These are phyloP conservation scores for Nannoperca obscura DNA, from an alignment of 2,797 vertebrate genomes.

Conservation along the genomic window DNA sequence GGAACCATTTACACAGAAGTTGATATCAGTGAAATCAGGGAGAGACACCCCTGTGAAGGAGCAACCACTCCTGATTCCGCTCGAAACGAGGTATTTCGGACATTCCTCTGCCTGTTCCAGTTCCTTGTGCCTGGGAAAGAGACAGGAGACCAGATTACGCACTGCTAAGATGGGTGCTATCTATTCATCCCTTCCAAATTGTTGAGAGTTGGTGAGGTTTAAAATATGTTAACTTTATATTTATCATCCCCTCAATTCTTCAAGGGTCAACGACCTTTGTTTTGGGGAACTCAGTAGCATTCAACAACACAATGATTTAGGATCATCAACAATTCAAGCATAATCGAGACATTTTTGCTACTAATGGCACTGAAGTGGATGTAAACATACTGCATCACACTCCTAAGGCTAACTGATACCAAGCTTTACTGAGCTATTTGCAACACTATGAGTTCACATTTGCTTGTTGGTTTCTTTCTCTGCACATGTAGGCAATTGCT, in stretches of 20 bases:
- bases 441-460: background rate
- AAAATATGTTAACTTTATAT: background rate
- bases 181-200: background rate
- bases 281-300: background rate
- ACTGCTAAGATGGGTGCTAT: background rate
- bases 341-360: background rate
- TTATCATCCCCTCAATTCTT: background rate
- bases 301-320: constrained; percentile 1
- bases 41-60: constrained; percentile 66
- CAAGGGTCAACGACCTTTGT: background rate
- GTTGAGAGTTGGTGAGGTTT: background rate
- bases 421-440: no score
- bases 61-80: constrained; percentile 71
- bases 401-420: no score
- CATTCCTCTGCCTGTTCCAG: constrained; percentile 77
- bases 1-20: constrained; percentile 83
- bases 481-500: background rate
- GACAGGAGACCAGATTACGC: background rate
- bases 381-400: no score
- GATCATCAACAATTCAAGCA: background rate
- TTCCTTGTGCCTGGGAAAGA: constrained; percentile 72
- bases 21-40: constrained; percentile 79
- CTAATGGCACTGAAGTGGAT: background rate
- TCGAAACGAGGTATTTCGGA: constrained; percentile 64
- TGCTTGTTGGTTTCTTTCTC: background rate